Percentiles rank a stretch among this genome's conserved stretches.
These are phyloP conservation scores for Therioaphis trifolii DNA, from an alignment of 2,888 invertebrate genomes.

Conservation along the genomic window DNA sequence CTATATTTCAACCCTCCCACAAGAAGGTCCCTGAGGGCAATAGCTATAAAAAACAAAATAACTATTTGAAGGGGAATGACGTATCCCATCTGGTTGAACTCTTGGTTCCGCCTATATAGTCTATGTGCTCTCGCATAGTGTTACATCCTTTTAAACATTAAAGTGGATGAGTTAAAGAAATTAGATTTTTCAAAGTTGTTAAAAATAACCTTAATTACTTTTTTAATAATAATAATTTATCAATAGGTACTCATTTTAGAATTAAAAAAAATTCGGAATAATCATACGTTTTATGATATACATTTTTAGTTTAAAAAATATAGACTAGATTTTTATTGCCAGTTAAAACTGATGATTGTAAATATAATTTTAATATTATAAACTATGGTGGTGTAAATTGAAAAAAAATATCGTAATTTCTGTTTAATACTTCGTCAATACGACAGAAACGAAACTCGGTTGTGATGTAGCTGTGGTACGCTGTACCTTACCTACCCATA, in stretches of 20 bases:
- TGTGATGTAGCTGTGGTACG: neutral
- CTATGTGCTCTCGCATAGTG: neutral
- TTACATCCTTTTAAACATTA: slow-evolving; percentile 13
- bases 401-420: no score
- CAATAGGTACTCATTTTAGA: neutral
- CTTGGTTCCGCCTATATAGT: slow-evolving; percentile 31
- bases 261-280: neutral
- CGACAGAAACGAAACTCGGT: neutral
- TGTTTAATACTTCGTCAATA: neutral
- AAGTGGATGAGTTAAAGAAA: slow-evolving; percentile 6
- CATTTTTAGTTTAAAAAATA: no score
- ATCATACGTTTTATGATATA: no score
- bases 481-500: no score
- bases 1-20: slow-evolving; percentile 39
- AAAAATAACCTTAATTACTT: neutral
- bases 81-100: slow-evolving; percentile 56
- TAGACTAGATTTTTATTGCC: no score
- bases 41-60: slow-evolving; percentile 18
- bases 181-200: neutral
- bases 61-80: slow-evolving; percentile 14
- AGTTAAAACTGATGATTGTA: no score
- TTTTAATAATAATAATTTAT: neutral
- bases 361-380: no score
- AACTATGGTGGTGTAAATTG: no score
- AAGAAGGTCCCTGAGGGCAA: slow-evolving; percentile 31